Base-by-base conservation (phyloP, 2,888 invertebrate species). In the Drymonia ruficornis region DNA sequence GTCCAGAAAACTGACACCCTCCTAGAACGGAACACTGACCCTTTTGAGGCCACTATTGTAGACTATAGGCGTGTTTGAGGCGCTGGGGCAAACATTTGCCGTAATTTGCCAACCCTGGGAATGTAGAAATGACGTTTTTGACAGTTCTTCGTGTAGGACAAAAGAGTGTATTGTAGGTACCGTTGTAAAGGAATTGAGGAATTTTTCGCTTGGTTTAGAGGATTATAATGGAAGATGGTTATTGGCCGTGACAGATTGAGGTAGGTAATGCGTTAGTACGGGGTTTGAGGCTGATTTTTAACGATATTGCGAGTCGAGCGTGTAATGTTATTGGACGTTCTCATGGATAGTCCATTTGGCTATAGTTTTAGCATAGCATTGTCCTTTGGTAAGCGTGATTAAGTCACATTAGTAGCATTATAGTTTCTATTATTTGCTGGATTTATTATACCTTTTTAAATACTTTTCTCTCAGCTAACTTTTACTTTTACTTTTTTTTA, bases 81-180 rank as follows among this genome's bases (percentile, higher is more conserved):
- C 80, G 71, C 83, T 81, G 78, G 85, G 50, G 55, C 88, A 88
- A 91, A 91, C 87, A 91, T 87, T 42, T 80, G 86, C 74, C 70
- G 77, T 82, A 87, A 84, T 87, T 87, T 85, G 84, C 80, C 73
- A 82, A 83, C 87, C 80, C 63, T 89, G 89, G 89, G 90, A 90
- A 23, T 75, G 65, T 67, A 63, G 67, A 65, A 77, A 86, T 89
- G 89, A 89, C 73, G 78, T 78, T 87, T 91, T 89, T 90, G 91
- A 91, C 91, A 87, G 78, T 78, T 84, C 73, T 79, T 74, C 50
- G 80, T 75, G 80, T 74, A 72, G 74, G 59, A 69, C 70, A 72
- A 74, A 68, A 28, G 45, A 15, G 2, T 13, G 45, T 8, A 15
- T 43, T 43, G 43, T 45, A 11, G 4, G 13, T n/a, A 36, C 19